phyloP scores from a whole-genome alignment of 2,888 invertebrate species.

The Tiliacea citrago region DNA sequence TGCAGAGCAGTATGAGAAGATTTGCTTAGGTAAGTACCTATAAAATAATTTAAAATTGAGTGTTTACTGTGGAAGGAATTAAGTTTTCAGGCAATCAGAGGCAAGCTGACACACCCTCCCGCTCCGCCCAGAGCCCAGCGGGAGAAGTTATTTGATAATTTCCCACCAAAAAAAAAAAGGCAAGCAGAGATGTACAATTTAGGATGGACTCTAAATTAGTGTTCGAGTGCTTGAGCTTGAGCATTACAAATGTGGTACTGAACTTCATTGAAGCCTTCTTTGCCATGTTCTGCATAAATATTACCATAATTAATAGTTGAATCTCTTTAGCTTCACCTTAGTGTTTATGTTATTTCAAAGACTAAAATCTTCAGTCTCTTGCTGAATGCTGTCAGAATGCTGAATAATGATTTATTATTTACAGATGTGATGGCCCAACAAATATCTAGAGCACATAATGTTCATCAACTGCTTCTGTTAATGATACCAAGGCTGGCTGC shows the following conservation, averaged over 20 bases:
- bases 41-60: neutral
- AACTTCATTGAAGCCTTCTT: neutral
- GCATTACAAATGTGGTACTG: neutral
- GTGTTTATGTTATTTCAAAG: neutral
- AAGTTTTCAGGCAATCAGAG: too few relatives aligned
- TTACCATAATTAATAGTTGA: neutral
- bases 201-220: neutral
- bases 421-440: conserved; percentile 95
- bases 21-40: conserved; percentile 90
- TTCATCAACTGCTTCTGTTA: conserved; percentile 96
- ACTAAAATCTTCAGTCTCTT: neutral
- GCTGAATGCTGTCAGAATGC: neutral
- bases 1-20: conserved; percentile 95
- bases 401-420: conserved; percentile 63
- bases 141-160: too few relatives aligned
- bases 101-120: too few relatives aligned
- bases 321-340: neutral
- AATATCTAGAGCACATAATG: conserved; percentile 93
- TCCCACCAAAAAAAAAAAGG: too few relatives aligned
- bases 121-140: too few relatives aligned
- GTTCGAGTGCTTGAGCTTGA: neutral
- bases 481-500: conserved; percentile 98
- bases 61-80: neutral
- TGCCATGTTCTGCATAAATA: neutral
- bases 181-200: neutral